These are phyloP conservation scores for Rotaria sp. DNA, from an alignment of 2,888 invertebrate species.

Conservation along the genomic window DNA sequence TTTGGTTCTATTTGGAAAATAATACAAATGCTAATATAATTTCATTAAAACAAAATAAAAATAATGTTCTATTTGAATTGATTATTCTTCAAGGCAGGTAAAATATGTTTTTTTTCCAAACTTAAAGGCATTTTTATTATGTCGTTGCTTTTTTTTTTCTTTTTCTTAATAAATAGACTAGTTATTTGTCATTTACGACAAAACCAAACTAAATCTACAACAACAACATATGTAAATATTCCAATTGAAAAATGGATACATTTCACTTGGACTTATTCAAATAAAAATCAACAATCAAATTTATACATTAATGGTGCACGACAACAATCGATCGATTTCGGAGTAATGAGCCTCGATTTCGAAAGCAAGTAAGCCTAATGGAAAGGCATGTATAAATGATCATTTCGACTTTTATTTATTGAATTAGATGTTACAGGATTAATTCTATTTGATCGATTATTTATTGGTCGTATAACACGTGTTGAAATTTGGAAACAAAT, in stretches of 20 bases:
- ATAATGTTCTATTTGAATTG: not conserved
- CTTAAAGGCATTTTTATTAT: no score
- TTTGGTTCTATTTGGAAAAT: slow-evolving; percentile 21
- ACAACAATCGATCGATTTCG: slow-evolving; percentile 11
- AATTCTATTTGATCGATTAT: not conserved
- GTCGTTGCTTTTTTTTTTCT: no score
- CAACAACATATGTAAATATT: not conserved
- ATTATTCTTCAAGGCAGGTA: not conserved
- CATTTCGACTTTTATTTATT: not conserved
- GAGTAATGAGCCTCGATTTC: slow-evolving; percentile 8
- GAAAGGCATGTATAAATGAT: slow-evolving; percentile 14
- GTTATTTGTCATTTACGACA: not conserved
- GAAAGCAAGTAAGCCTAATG: slow-evolving; percentile 14
- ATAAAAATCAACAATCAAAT: not conserved
- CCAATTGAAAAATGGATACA: not conserved
- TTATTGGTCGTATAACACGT: slow-evolving; percentile 1
- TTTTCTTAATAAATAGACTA: not conserved
- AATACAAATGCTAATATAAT: not conserved
- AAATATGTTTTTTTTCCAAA: not conserved
- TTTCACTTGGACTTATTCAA: slow-evolving; percentile 15
- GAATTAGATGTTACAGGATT: not conserved
- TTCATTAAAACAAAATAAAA: not conserved
- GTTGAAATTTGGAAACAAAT: slow-evolving; percentile 5
- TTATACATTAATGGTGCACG: slow-evolving; percentile 20
- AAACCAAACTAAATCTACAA: not conserved